Percentiles rank a stretch among this genome's conserved stretches.
phyloP scores from a whole-genome alignment of 2,797 vertebrate species.

The Babyrousa celebensis region DNA sequence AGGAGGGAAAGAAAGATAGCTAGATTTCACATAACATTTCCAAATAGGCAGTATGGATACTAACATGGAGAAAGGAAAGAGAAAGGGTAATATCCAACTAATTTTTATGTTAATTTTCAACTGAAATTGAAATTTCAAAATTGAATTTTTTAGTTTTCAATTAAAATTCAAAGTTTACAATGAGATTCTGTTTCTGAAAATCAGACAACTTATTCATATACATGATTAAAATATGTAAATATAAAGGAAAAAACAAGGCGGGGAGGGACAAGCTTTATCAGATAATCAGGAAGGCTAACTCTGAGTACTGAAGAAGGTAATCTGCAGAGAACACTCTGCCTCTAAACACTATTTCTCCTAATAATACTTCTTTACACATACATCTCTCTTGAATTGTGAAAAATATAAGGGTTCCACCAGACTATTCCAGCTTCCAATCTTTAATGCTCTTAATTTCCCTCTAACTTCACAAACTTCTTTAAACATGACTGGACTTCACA shows the following conservation, averaged over 20 bases:
- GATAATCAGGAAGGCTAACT: not conserved
- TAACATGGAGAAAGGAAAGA: constrained; percentile 24
- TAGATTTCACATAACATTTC: constrained; percentile 5
- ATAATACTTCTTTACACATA: not conserved
- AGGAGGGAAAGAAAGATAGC: not conserved
- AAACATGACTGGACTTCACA: not conserved
- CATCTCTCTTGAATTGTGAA: not conserved
- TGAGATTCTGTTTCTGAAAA: constrained; percentile 45
- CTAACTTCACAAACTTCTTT: not conserved
- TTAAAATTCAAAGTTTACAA: constrained; percentile 56
- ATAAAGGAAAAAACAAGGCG: not conserved
- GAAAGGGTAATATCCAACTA: not conserved
- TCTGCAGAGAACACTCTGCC: not conserved
- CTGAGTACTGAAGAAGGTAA: not conserved
- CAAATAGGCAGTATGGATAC: not conserved
- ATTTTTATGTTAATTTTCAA: not conserved
- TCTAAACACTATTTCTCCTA: not conserved
- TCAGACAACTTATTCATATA: constrained; percentile 1
- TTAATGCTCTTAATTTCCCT: not conserved
- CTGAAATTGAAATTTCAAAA: no score
- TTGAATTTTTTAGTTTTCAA: not conserved
- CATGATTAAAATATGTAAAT: not conserved
- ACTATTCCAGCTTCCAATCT: not conserved
- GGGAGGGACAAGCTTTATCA: not conserved
- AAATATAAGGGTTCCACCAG: not conserved